Base-by-base conservation (phyloP, 37 sponge, comb jelly and placozoan genomes). In the Cliona cf. orientalis region DNA sequence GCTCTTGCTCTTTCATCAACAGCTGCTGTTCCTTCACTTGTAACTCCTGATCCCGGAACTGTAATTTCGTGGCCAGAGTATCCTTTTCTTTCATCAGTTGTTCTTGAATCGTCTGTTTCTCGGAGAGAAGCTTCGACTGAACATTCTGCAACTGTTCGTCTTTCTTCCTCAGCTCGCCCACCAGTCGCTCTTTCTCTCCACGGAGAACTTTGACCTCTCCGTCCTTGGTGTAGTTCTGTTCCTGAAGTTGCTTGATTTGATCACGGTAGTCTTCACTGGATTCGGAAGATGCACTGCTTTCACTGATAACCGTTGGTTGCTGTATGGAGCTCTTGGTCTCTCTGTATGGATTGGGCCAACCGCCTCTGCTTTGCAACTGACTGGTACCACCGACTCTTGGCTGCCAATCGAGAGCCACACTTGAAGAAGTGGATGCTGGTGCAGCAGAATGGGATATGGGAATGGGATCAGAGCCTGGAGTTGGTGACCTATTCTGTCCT, bases 171-270 rank as follows among this genome's bases (percentile, higher is more conserved):
- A 86, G 72, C 73, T 86, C 87, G 17, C 78, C 58, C 46, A 44
- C 17, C 60, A 85, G 71, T 37, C 78, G 45, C 71, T 77, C 72
- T 38, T 85, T 85, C 72, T 85, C 86, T 21, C 78, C 49, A 29
- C 87, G 44, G 57, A 86, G 69, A 11, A 86, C 71, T 65, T 79
- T 86, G 11, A 71, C 79, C 58, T 86, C 87, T 23, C 87, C 87
- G 28, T 86, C 87, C 31, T 61, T 79, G 33, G 63, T 58, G 46
- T 73, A 86, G 61, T 71, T 72, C 34, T 71, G 37, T 55, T 86
- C 87, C 29, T 59, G 64, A 11, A 86, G 29, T 6, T 75, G 55
- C 44, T 45, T 11, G 9, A 84, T 41, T 41, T 75, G 64, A 19
- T 75, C 84, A 21, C 31, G 32, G n/a, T 55, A 40, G 19, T 75